Percentiles rank a stretch among this genome's conserved stretches.
phyloP scores from a whole-genome alignment of 2,113 vertebrate species.

The Zosterops lateralis region DNA sequence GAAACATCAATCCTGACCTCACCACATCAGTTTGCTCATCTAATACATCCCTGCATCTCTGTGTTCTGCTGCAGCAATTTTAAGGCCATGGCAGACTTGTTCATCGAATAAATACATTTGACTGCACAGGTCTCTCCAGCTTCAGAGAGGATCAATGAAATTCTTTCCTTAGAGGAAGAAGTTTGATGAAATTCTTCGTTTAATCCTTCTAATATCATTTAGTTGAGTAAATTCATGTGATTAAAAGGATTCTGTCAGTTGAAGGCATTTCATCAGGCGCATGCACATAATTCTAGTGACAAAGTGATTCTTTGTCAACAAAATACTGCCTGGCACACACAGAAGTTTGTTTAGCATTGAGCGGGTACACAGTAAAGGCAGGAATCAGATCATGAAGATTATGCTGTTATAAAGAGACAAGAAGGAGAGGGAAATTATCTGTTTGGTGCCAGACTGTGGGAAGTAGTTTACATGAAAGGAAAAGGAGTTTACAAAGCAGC shows the following conservation, averaged over 20 bases:
- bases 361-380: not conserved
- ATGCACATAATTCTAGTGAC: slow-evolving; percentile 8
- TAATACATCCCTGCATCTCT: not conserved
- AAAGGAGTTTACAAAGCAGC: not conserved
- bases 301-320: slow-evolving; percentile 49
- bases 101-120: slow-evolving; percentile 34
- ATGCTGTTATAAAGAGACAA: not conserved
- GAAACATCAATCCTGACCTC: not conserved
- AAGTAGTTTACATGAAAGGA: slow-evolving; percentile 31
- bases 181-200: slow-evolving; percentile 19
- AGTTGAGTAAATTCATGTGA: slow-evolving; percentile 15
- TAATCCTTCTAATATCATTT: slow-evolving; percentile 46
- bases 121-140: not conserved
- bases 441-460: slow-evolving; percentile 1
- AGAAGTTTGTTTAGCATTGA: slow-evolving; percentile 13
- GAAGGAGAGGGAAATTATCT: slow-evolving; percentile 6
- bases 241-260: slow-evolving; percentile 56
- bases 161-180: slow-evolving; percentile 41
- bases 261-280: slow-evolving; percentile 15
- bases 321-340: slow-evolving; percentile 3
- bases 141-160: slow-evolving; percentile 51
- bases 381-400: not conserved
- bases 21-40: fast-evolving
- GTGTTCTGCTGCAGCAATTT: not conserved
- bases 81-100: not conserved